Evolutionary conservation across 2,113 vertebrate species (phyloP).

Genomic region (Tyto alba): DNA sequence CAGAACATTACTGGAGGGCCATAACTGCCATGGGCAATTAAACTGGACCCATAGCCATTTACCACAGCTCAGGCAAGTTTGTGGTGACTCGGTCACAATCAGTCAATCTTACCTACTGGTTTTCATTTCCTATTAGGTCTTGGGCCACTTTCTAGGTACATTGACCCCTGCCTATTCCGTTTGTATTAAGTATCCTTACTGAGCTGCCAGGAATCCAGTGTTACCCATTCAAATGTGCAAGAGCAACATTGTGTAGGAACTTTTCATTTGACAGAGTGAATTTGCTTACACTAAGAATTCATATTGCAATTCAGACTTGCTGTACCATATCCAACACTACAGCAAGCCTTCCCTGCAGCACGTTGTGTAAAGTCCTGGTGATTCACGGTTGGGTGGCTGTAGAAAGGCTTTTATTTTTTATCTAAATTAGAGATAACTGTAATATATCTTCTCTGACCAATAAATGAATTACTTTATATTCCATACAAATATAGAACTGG

Average conservation of each 20-base stretch:
- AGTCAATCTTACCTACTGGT: not conserved
- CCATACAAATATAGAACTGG: not conserved
- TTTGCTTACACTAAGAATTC: not conserved
- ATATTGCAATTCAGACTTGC: not conserved
- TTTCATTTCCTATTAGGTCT: not conserved
- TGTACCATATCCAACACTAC: not conserved
- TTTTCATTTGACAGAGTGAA: not conserved
- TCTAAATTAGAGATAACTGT: not conserved
- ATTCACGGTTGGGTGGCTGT: not conserved
- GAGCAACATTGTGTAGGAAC: not conserved
- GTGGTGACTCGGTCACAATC: accelerated
- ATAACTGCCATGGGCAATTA: not conserved
- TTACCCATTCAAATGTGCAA: not conserved
- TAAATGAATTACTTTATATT: not conserved
- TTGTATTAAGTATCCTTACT: not conserved
- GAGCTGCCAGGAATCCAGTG: not conserved
- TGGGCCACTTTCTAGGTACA: not conserved
- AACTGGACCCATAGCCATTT: not conserved
- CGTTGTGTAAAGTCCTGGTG: not conserved
- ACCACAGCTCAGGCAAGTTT: not conserved
- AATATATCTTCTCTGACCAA: not conserved
- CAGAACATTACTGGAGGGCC: not conserved
- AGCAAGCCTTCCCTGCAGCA: not conserved
- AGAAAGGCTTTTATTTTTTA: not conserved
- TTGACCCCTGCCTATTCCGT: not conserved